Percentiles rank a stretch among this genome's conserved stretches.
Conservation (phyloP, 2,113 vertebrate genomes). For the Nesogale talazaci region DNA sequence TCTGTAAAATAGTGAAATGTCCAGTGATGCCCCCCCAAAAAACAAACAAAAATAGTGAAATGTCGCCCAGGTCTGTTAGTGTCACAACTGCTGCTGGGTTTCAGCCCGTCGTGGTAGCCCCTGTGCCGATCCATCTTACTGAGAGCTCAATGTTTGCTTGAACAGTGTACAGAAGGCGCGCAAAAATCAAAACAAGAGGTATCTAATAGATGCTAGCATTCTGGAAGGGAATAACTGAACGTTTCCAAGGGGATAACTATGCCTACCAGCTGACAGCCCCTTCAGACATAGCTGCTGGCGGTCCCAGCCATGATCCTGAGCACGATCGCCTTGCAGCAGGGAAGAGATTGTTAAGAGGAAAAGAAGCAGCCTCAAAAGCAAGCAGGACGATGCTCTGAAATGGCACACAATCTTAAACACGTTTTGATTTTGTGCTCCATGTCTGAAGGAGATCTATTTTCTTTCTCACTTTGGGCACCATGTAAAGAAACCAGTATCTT, state of each 20-base stretch:
- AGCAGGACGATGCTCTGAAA: background rate
- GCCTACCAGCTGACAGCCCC: background rate
- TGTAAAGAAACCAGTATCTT: background rate
- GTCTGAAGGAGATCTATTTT: constrained; percentile 3
- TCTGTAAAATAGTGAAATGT: background rate
- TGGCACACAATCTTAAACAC: background rate
- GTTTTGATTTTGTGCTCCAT: background rate
- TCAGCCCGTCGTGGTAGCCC: background rate
- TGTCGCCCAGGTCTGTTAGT: background rate
- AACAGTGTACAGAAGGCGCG: background rate
- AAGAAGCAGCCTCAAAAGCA: background rate
- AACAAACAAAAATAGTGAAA: background rate
- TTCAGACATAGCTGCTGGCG: background rate
- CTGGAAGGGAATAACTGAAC: constrained; percentile 13
- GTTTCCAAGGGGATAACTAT: background rate
- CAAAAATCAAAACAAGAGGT: background rate
- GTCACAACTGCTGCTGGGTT: background rate
- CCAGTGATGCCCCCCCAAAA: no score
- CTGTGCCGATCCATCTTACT: background rate
- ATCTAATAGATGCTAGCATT: background rate
- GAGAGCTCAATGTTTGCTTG: background rate
- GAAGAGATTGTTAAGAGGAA: background rate
- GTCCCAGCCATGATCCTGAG: background rate
- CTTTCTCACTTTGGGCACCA: background rate
- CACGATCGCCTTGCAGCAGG: background rate